phyloP scores from a whole-genome alignment of 1,140 invertebrate genomes.

The Colletes latitarsis region DNA sequence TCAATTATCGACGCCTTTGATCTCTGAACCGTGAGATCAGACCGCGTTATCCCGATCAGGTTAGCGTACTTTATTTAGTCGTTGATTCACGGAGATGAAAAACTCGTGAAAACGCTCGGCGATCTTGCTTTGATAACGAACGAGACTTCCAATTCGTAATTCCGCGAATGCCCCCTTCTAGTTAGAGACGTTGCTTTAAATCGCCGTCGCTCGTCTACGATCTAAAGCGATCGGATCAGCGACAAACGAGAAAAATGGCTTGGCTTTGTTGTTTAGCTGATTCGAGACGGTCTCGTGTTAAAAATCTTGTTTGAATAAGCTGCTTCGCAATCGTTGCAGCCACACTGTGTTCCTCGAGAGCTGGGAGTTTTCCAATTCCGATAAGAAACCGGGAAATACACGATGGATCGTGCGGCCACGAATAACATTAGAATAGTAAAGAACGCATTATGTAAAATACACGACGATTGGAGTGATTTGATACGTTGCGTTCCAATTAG shows the following conservation, averaged over 20 bases:
- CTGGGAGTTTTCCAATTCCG: neutral
- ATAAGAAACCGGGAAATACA: too few species aligned
- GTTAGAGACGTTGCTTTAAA: neutral
- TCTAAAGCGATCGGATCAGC: neutral
- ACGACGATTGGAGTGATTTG: too few species aligned
- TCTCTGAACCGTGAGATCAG: slow-evolving; percentile 15
- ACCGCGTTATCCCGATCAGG: neutral
- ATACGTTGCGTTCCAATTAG: too few species aligned
- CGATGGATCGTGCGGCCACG: too few species aligned
- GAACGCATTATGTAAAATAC: too few species aligned
- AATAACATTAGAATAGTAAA: too few species aligned
- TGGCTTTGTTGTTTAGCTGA: too few species aligned
- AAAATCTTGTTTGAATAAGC: too few species aligned
- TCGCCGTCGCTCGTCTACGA: neutral
- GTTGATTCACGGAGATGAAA: neutral
- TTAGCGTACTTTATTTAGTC: slow-evolving; percentile 1
- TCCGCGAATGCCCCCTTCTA: neutral
- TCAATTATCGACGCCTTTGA: slow-evolving; percentile 37
- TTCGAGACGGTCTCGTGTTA: neutral
- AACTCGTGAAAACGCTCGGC: too few species aligned
- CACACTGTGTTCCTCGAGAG: neutral
- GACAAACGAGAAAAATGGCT: neutral
- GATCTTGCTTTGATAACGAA: neutral
- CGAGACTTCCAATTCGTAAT: neutral
- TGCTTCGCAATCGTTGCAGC: too few species aligned